Base-by-base conservation (phyloP, 2,888 invertebrate species). In the Ichneumoninae sp. region DNA sequence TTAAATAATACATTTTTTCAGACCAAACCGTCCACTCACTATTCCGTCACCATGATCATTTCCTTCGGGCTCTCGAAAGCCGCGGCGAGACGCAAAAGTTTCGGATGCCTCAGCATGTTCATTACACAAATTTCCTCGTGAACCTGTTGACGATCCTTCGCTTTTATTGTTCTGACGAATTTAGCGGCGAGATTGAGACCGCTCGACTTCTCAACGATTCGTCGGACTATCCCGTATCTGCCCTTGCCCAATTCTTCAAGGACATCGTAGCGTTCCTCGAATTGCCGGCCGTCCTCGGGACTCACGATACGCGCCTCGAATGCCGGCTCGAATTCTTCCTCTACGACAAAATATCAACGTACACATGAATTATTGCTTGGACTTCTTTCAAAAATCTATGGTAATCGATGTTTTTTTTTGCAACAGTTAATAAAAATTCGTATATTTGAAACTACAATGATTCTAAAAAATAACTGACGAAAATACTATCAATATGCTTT, bases 21-120 rank as follows among this genome's bases (percentile, higher is more conserved):
- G 33, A 7, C 33, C 6, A 40, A 40, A 16, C 3, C 22, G 26
- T 68, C 69, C 86, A 96, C 97, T 96, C 94, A 99, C 98, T 97
- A 97, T 95, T 99, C 98, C 94, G 97, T 97, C 54, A 99, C 96
- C 94, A 99, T 96, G 82, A 98, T 95, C 91, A 97, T 97, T 92
- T 97, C 97, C 87, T 96, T 95, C 44, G 96, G 95, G 87, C 95
- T 96, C 89, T 97, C 97, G 92, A 96, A 98, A 10, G 97, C 97
- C 44, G 97, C 97, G 3, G 96, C 96, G 74, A 98, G 94, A 91
- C 97, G 97, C 8, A 99, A 95, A 0, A 99, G 95, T 89, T 98
- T 97, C 3, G 97, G 97, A 94, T 99, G 98, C 81, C 96, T 94
- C 75, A 99, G 94, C 30, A 95, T 94, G 89, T 97, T 97, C 98